Evolutionary conservation across 2,888 invertebrate species (phyloP), one percentile per base, ranked within the genome.

Genomic region (Artemia sp.): DNA sequence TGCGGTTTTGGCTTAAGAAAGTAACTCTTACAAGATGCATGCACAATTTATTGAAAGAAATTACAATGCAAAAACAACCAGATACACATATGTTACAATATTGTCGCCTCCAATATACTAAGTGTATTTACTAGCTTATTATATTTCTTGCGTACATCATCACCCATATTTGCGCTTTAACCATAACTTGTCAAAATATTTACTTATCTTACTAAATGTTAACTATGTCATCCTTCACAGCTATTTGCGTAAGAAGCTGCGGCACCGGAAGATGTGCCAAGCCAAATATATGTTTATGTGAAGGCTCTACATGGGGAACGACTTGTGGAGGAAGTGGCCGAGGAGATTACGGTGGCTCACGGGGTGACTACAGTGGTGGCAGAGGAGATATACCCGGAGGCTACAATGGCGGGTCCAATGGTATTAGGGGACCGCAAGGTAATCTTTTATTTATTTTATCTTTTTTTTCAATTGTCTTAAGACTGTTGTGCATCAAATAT

Each of bases 211-310:
- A 6, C 38, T 38, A 38, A 38, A 38, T 38, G 19, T 38, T 67
- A 67, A 66, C 12, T 24, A 51, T 69, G 24, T 52, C 14, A 51
- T 38, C 66, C 68, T 74, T 80, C 77, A 50, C 78, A 89, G 89
- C 89, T 19, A 79, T 89, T 71, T 90, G 89, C 76, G 81, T 84
- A 51, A 82, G 85, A 75, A 82, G 85, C 74, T 89, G 91, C 78
- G 86, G 86, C 11, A 83, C 84, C 51, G 88, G 89, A 70, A 80
- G 84, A 69, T 91, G 91, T 76, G 84, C 90, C 73, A 85, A 87
- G 74, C 91, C 90, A 50, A 90, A 90, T 78, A 81, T 88, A 75
- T 91, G 90, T 77, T 81, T 86, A 51, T 91, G 91, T 77, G 84
- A 86, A 9, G 85, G 85, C 69, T 58, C 64, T 24, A 58, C 69